Percentiles rank a stretch among this genome's conserved stretches.
Conservation (phyloP, 2,113 vertebrate species). For the Bubo bubo region DNA sequence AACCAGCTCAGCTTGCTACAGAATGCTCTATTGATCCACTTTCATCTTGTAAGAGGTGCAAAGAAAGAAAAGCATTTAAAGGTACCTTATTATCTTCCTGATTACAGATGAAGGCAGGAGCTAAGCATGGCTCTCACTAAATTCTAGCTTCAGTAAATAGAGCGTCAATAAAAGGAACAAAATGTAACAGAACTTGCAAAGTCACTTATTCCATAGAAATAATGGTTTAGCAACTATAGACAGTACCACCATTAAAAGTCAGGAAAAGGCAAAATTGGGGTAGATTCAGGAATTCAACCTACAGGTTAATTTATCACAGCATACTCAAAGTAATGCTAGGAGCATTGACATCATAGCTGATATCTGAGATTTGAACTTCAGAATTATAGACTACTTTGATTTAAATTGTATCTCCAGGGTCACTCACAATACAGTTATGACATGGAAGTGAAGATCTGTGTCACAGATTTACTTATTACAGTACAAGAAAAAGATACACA, state of each 20-base stretch:
- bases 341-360: neutral
- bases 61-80: constrained; percentile 1
- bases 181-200: neutral
- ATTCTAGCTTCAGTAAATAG: neutral
- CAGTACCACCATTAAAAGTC: neutral
- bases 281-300: neutral
- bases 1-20: neutral
- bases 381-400: neutral
- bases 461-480: neutral
- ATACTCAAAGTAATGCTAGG: neutral
- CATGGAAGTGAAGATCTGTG: neutral
- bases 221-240: neutral
- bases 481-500: neutral
- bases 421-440: neutral
- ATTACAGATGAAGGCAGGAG: neutral
- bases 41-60: neutral
- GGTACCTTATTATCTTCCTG: neutral
- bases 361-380: neutral
- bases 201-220: neutral
- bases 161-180: neutral
- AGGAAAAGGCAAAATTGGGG: neutral
- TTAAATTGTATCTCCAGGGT: neutral
- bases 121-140: neutral
- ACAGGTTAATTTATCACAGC: neutral
- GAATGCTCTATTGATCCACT: constrained; percentile 10